Base-by-base conservation (phyloP, 1,140 invertebrate species). In the Ceratosolen fusciceps region DNA sequence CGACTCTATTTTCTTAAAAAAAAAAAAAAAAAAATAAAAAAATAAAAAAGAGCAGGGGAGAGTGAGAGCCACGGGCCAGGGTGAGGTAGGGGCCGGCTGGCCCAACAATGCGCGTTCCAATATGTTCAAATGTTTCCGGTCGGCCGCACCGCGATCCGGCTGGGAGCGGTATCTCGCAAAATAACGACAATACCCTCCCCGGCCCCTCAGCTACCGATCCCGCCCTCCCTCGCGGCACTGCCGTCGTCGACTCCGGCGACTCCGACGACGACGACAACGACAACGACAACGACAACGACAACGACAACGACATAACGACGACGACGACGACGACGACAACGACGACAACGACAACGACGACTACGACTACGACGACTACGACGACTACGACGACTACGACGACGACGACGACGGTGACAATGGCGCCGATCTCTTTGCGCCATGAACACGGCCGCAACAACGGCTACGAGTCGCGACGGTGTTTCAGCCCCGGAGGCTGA, bases 61-160 rank as follows among this genome's bases (percentile, higher is more conserved):
- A n/a, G n/a, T n/a, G n/a, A 84, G 74, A 54, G 37, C 62, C n/a
- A 47, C 39, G 75, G 74, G 60, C n/a, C 29, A 65, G 60, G 60
- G 19, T 16, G 60, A 60, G 58, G 58, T 5, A 24, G 58, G 37
- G 31, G 60, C 31, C 60, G 60, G 16, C 60, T 37, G 60, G 0
- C 19, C 21, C n/a, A 21, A 65, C 31, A 65, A 47, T 85, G 82
- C 83, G 81, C 82, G 81, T 87, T 81, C 85, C 86, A 88, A 89
- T 88, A 87, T 87, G 88, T 86, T 84, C 84, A 86, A 89, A 88
- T 86, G 86, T 89, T 89, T 89, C 86, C 86, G 86, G 79, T 83
- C 79, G 86, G 85, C 77, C 84, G 87, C 83, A 83, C 86, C 79
- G 67, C 78, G 84, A 87, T 85, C 83, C 82, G 81, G 80, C 82